These are phyloP conservation scores for Lasioglossum malachurum DNA, from an alignment of 2,888 invertebrate genomes.

Conservation along the genomic window DNA sequence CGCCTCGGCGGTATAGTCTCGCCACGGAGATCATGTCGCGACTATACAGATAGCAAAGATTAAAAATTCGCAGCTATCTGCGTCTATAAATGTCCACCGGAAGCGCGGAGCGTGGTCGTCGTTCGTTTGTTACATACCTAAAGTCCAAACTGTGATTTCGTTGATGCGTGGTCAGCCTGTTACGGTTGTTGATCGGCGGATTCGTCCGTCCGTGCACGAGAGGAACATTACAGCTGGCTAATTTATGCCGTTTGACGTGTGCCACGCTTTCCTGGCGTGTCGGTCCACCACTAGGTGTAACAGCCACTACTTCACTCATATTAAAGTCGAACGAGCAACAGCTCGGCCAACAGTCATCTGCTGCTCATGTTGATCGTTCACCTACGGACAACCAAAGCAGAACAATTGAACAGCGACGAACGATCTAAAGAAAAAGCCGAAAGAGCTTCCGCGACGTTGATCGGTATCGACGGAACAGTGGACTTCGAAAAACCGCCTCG, in stretches of 20 bases:
- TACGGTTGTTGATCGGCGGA: conserved; percentile 85
- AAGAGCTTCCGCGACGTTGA: not conserved
- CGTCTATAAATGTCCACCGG: conserved; percentile 43
- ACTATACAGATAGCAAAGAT: conserved; percentile 28
- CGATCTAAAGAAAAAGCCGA: not conserved
- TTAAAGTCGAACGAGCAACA: conserved; percentile 82
- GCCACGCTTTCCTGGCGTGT: conserved; percentile 81
- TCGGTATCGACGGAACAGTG: not conserved
- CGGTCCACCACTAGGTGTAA: conserved; percentile 84
- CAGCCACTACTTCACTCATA: conserved; percentile 84
- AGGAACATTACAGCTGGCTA: conserved; percentile 85
- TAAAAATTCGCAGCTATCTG: conserved; percentile 39
- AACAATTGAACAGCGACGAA: not conserved
- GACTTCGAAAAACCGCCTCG: not conserved
- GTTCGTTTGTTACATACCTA: conserved; percentile 86
- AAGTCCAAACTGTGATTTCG: conserved; percentile 96
- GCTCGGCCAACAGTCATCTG: conserved; percentile 84
- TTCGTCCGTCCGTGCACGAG: conserved; percentile 87
- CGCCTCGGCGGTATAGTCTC: not conserved
- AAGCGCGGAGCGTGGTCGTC: not conserved
- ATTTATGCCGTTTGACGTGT: conserved; percentile 84
- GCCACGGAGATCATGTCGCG: conserved; percentile 10
- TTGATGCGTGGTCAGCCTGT: conserved; percentile 90
- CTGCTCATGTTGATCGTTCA: conserved; percentile 80
- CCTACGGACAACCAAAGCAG: conserved; percentile 67